Evolutionary conservation across 53 echinoderm and acorn worm species (phyloP).

Genomic region (Mesocentrotus franciscanus): DNA sequence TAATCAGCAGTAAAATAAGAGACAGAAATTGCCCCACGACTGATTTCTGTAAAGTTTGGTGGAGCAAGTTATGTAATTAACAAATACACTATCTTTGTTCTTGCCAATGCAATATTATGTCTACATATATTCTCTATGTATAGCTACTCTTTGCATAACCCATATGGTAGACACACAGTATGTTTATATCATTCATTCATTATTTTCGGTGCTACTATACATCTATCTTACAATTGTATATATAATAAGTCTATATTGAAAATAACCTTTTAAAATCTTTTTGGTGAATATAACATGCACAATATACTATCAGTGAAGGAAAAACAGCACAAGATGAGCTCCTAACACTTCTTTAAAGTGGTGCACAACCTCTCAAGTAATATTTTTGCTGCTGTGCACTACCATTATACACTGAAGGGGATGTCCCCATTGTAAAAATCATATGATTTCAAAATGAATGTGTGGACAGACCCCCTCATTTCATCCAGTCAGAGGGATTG

Average conservation of each 20-base stretch:
- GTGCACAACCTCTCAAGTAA: not conserved
- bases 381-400: not conserved
- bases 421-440: not conserved
- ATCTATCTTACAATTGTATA: constrained; percentile 5
- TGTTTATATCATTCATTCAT: not conserved
- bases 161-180: not conserved
- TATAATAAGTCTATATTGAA: not conserved
- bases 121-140: not conserved
- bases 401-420: too few relatives aligned
- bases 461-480: not conserved
- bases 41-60: not conserved
- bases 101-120: not conserved
- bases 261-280: not conserved
- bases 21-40: not conserved
- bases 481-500: not conserved
- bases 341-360: not conserved
- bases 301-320: not conserved
- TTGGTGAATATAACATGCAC: not conserved
- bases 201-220: not conserved
- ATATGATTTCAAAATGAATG: not conserved
- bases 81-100: not conserved
- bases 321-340: not conserved
- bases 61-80: too few relatives aligned
- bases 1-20: not conserved
- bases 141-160: not conserved